Percentiles rank a stretch among this genome's conserved stretches.
Evolutionary conservation across 2,113 vertebrate genomes (phyloP).

Genomic region (Oreochromis spilurus): DNA sequence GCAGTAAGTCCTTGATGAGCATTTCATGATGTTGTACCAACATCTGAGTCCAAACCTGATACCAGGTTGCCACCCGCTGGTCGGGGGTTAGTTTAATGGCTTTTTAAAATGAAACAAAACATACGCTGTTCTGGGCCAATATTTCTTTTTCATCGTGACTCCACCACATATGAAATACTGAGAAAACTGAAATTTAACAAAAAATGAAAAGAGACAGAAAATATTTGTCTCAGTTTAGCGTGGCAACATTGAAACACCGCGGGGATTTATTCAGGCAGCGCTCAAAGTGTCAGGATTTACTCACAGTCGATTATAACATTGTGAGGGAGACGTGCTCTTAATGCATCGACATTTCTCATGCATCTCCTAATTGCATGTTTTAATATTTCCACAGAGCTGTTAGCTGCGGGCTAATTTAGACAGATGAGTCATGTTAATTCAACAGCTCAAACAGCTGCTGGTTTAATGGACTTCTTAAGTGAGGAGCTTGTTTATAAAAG

Average conservation of each 20-base stretch:
- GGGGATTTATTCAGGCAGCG: background rate
- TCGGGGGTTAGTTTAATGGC: background rate
- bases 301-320: background rate
- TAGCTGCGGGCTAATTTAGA: slow-evolving; percentile 19
- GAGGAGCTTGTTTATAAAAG: slow-evolving; percentile 1
- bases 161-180: background rate
- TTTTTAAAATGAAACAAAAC: background rate
- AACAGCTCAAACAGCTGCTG: slow-evolving; percentile 10
- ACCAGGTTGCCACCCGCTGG: slow-evolving; percentile 24
- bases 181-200: background rate
- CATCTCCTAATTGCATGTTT: background rate
- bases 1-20: background rate
- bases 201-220: background rate
- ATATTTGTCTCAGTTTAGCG: background rate
- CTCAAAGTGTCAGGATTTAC: background rate
- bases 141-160: background rate
- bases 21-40: background rate
- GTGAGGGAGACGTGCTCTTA: background rate
- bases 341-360: background rate
- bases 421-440: slow-evolving; percentile 25
- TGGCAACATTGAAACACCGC: background rate
- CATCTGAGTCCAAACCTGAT: background rate
- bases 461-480: slow-evolving; percentile 33
- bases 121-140: background rate
- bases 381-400: background rate